Conservation (phyloP, 1,140 invertebrate species). For the Micrasema minimum region DNA sequence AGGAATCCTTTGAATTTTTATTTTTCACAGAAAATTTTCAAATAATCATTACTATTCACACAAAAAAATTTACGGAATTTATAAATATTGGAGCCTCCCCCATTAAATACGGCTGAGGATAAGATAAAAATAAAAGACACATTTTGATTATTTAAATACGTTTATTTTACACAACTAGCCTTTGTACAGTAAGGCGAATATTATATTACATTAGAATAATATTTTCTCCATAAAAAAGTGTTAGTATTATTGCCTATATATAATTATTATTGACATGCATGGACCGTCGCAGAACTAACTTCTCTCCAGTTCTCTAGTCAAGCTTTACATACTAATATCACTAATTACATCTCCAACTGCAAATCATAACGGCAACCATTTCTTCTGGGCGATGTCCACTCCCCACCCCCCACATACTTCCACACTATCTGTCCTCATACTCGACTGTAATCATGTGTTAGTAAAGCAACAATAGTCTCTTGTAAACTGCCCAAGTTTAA, state of each 20-base stretch:
- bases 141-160: slow-evolving; percentile 32
- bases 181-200: slow-evolving; percentile 44
- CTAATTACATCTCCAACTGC: slow-evolving; percentile 27
- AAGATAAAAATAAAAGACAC: slow-evolving; percentile 8
- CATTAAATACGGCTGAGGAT: background rate
- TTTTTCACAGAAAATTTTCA: no score
- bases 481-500: no score
- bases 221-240: slow-evolving; percentile 18
- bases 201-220: slow-evolving; percentile 30
- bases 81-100: no score
- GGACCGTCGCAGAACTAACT: background rate
- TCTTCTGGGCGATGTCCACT: background rate
- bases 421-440: no score
- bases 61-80: no score
- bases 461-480: no score
- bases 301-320: background rate
- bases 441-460: no score
- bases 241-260: slow-evolving; percentile 29
- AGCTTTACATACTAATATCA: slow-evolving; percentile 38
- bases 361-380: slow-evolving; percentile 11
- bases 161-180: slow-evolving; percentile 42
- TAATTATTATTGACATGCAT: slow-evolving; percentile 31
- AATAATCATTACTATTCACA: no score
- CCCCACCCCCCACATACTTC: no score
- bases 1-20: no score